A percentile compares a stretch with the other conserved stretches of the same genome.
These are phyloP conservation scores for Metopia argyrocephala DNA, from an alignment of 2,888 invertebrate species.

Conservation along the genomic window DNA sequence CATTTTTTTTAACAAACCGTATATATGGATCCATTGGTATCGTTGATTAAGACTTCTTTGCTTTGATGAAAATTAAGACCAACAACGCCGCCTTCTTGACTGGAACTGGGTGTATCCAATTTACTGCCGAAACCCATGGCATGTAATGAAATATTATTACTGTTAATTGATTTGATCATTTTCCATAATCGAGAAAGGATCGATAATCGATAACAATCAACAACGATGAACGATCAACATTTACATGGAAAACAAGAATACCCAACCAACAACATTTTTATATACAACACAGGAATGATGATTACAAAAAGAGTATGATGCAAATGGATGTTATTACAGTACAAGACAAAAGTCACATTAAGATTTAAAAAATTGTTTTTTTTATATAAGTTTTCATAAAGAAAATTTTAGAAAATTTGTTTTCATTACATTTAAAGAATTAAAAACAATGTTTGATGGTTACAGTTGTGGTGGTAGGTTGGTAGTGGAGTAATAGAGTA, in stretches of 20 bases:
- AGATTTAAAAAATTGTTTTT: neutral
- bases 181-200: neutral
- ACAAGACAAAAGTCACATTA: neutral
- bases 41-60: conserved; percentile 91
- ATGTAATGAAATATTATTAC: conserved; percentile 89
- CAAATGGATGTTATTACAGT: too few relatives aligned
- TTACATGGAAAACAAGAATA: neutral
- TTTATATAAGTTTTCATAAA: neutral
- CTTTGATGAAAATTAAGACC: conserved; percentile 94
- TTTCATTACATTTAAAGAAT: conserved; percentile 12
- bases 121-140: conserved; percentile 89
- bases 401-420: neutral
- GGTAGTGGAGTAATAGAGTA: conserved; percentile 20
- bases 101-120: conserved; percentile 89
- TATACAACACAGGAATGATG: neutral
- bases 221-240: conserved; percentile 39
- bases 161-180: conserved; percentile 72
- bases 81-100: conserved; percentile 91
- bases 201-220: conserved; percentile 12
- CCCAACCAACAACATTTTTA: conserved; percentile 32
- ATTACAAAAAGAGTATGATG: too few relatives aligned
- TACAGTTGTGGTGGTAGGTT: neutral
- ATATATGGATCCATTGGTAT: conserved; percentile 82
- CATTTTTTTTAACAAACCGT: conserved; percentile 73
- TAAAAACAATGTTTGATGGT: neutral